phyloP scores from a whole-genome alignment of 1,140 invertebrate species.

The Diachasmimorpha longicaudata region DNA sequence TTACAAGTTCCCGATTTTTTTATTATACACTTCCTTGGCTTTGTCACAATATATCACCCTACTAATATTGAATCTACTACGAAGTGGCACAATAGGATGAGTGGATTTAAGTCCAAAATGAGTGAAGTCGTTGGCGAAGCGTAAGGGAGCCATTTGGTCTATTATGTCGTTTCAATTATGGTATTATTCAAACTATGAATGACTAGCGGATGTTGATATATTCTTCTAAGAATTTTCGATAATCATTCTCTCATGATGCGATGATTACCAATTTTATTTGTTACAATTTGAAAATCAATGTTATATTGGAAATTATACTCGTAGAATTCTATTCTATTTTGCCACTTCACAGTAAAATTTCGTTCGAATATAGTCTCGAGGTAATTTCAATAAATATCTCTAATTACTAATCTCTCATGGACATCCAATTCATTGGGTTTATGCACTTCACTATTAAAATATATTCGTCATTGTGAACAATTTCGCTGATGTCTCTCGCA shows the following conservation, averaged over 20 bases:
- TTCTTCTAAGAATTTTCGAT: no score
- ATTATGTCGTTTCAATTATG: no score
- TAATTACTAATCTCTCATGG: background rate
- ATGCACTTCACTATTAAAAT: background rate
- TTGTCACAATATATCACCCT: background rate
- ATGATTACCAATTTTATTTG: no score
- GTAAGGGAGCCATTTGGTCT: background rate
- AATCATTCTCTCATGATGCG: no score
- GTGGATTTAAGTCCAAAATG: background rate
- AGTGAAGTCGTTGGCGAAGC: background rate
- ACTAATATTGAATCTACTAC: conserved; percentile 25
- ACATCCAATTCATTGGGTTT: background rate
- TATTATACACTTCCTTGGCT: background rate
- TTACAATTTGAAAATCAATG: no score
- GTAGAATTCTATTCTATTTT: no score
- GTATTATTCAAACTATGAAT: no score
- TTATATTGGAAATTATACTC: no score
- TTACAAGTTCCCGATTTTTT: no score
- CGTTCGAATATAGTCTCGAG: background rate
- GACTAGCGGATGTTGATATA: no score
- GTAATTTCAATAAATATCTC: background rate
- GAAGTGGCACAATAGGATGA: background rate
- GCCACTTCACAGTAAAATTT: background rate
- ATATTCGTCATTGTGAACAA: background rate
- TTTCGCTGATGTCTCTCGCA: background rate